These are phyloP conservation scores for Mus caroli DNA, from an alignment of 2,797 vertebrate species.

Conservation along the genomic window DNA sequence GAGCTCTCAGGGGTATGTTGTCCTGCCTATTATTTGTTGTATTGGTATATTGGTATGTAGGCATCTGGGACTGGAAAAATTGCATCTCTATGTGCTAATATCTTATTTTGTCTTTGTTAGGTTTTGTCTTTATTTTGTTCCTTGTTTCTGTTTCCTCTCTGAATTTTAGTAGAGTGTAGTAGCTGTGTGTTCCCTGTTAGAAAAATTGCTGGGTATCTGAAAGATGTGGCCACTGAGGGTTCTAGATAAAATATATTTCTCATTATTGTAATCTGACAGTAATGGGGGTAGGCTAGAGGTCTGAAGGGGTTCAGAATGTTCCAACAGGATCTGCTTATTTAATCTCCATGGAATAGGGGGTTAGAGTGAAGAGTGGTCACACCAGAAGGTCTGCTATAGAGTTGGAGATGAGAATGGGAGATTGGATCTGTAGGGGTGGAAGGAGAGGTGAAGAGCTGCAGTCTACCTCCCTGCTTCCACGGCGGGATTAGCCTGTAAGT, in stretches of 20 bases:
- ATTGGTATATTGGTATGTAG: background rate
- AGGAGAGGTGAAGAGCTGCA: background rate
- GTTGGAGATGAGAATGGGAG: background rate
- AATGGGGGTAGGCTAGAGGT: background rate
- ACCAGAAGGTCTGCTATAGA: background rate
- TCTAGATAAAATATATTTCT: background rate
- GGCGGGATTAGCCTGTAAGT: background rate
- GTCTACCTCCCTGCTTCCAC: background rate
- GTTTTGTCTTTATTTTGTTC: background rate
- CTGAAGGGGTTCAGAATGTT: background rate
- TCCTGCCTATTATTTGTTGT: background rate
- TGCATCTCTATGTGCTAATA: background rate
- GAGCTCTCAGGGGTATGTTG: background rate
- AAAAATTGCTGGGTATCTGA: background rate
- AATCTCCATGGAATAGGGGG: background rate
- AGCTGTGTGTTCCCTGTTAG: background rate
- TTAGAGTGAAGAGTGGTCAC: background rate
- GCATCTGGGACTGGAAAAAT: background rate
- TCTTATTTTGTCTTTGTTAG: background rate
- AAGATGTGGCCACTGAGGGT: background rate
- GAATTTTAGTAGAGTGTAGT: background rate
- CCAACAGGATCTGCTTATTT: background rate
- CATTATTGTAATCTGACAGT: background rate
- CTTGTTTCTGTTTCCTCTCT: background rate
- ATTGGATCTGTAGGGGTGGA: background rate